A percentile compares a stretch with the other conserved stretches of the same genome.
Evolutionary conservation across 1,140 invertebrate genomes (phyloP).

Genomic region (Drosophila fuyamai): DNA sequence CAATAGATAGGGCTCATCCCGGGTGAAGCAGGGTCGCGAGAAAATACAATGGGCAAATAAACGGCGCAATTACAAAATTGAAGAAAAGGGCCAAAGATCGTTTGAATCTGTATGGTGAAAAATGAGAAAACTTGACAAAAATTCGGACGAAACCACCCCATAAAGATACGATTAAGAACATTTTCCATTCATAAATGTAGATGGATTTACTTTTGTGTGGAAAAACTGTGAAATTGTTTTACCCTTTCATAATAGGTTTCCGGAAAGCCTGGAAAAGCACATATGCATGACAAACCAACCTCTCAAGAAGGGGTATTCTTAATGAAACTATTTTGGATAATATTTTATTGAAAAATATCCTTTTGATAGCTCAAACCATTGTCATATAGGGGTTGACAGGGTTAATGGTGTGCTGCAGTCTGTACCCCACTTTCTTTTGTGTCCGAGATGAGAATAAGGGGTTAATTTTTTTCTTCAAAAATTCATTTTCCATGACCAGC

Average conservation of each 20-base stretch:
- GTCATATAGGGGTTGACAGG: conserved; percentile 46
- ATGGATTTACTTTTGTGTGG: conserved; percentile 6
- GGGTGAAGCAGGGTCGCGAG: conserved; percentile 30
- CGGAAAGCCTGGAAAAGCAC: conserved; percentile 17
- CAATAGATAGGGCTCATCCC: conserved; percentile 17
- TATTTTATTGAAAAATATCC: conserved; percentile 51
- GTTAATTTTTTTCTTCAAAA: conserved; percentile 48
- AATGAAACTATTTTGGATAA: conserved; percentile 28
- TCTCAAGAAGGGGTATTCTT: neutral
- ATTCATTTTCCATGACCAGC: conserved; percentile 33
- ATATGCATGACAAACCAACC: conserved; percentile 11
- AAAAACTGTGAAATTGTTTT: conserved; percentile 11
- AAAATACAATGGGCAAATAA: conserved; percentile 43
- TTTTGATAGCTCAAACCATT: conserved; percentile 35
- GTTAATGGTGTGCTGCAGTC: conserved; percentile 34
- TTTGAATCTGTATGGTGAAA: conserved; percentile 43
- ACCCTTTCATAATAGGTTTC: conserved; percentile 1
- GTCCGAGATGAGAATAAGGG: conserved; percentile 32
- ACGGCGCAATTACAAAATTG: conserved; percentile 53
- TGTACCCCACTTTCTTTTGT: conserved; percentile 34
- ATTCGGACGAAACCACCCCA: conserved; percentile 30
- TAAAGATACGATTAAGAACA: conserved; percentile 28
- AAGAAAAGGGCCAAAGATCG: conserved; percentile 51
- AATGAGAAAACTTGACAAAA: conserved; percentile 43
- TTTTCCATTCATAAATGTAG: conserved; percentile 31